Conservation (phyloP, 2,113 vertebrate genomes). For the Microtus pennsylvanicus region DNA sequence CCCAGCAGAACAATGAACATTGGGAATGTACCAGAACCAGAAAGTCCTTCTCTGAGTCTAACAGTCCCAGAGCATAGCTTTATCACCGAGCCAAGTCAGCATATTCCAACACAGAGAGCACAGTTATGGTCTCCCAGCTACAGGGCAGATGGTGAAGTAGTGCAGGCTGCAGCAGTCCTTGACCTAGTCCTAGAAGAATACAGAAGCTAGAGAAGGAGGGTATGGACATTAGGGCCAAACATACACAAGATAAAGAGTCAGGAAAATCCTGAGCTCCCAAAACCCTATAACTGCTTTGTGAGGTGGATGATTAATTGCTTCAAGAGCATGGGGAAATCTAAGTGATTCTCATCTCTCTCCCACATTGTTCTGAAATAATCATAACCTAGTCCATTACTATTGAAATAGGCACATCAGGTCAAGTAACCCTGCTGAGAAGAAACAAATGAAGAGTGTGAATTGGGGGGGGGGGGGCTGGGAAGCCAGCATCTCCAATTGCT, state of each 20-base stretch:
- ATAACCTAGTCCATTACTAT: background rate
- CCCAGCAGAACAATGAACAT: background rate
- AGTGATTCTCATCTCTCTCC: background rate
- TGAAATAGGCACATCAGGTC: background rate
- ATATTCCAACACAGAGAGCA: background rate
- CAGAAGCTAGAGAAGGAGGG: background rate
- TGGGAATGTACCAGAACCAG: background rate
- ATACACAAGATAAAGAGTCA: background rate
- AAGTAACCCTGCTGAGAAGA: background rate
- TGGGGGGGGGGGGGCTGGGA: background rate
- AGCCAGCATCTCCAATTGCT: background rate
- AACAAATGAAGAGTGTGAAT: background rate
- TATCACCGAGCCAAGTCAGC: slow-evolving; percentile 34
- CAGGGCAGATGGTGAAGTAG: background rate
- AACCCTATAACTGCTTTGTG: background rate
- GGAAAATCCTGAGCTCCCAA: background rate
- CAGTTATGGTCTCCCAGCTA: background rate
- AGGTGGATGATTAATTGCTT: background rate
- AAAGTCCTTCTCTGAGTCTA: slow-evolving; percentile 41
- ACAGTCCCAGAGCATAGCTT: background rate
- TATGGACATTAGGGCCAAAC: background rate
- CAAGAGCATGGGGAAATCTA: background rate
- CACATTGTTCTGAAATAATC: background rate
- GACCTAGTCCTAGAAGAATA: background rate
- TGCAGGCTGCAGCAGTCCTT: background rate